Evolutionary conservation across 1,140 invertebrate species (phyloP).

Genomic region (Ceratitis capitata): DNA sequence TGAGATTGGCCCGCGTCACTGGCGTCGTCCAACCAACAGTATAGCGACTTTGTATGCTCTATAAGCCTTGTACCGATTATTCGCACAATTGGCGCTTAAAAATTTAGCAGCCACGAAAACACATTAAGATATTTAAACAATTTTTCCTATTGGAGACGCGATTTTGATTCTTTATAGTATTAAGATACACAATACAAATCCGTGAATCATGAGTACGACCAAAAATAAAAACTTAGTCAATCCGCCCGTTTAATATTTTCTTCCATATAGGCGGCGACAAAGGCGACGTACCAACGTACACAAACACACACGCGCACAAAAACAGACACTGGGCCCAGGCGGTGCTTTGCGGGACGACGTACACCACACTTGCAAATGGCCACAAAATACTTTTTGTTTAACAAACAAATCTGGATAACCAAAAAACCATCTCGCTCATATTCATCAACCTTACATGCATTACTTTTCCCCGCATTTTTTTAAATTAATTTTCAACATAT

Average conservation of each 20-base stretch:
- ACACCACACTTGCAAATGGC: conserved; percentile 36
- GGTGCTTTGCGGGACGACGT: conserved; percentile 7
- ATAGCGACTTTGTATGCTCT: not conserved
- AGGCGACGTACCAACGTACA: conserved; percentile 23
- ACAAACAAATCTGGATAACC: not conserved
- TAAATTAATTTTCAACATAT: conserved; percentile 20
- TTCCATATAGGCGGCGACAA: conserved; percentile 23
- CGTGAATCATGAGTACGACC: not conserved
- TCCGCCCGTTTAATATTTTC: not conserved
- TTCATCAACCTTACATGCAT: not conserved
- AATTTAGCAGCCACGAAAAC: not conserved
- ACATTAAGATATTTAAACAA: too few species aligned
- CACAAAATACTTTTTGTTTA: conserved; percentile 7
- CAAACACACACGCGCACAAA: not conserved
- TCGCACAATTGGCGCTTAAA: conserved; percentile 13
- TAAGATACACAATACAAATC: not conserved
- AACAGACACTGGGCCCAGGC: conserved; percentile 16
- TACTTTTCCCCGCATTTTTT: not conserved
- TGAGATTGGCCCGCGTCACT: conserved; percentile 14
- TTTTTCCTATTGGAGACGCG: too few species aligned
- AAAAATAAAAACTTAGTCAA: not conserved
- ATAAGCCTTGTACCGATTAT: not conserved
- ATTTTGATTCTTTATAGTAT: not conserved
- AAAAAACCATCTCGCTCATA: not conserved
- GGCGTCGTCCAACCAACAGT: conserved; percentile 9